Evolutionary conservation across 2,113 vertebrate genomes (phyloP).

Genomic region (Pelusios castaneus): DNA sequence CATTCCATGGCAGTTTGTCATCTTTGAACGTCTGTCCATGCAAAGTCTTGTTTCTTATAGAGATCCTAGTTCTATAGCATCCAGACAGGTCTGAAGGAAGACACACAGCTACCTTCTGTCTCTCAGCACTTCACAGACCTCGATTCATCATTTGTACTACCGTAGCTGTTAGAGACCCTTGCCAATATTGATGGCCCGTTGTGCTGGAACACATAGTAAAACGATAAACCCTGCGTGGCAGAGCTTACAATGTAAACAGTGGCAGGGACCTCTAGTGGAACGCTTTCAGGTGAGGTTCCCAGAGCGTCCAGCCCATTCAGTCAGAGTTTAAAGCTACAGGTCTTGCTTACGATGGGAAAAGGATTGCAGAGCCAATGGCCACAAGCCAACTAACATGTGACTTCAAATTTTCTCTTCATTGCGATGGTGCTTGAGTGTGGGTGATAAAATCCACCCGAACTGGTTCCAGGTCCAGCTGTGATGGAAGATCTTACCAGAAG

Average conservation of each 20-base stretch:
- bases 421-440: background rate
- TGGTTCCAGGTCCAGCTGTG: background rate
- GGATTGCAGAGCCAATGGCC: fast-evolving
- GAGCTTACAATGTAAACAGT: background rate
- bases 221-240: background rate
- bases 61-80: background rate
- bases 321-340: background rate
- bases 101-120: background rate
- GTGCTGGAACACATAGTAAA: background rate
- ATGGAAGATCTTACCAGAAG: background rate
- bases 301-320: too few relatives aligned
- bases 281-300: background rate
- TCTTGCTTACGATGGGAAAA: background rate
- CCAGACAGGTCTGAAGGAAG: background rate
- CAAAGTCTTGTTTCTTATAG: background rate
- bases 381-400: background rate
- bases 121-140: background rate
- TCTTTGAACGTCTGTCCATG: background rate
- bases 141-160: background rate
- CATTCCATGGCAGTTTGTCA: background rate
- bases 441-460: background rate
- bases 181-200: background rate
- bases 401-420: background rate
- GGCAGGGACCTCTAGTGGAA: background rate
- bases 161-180: background rate